Evolutionary conservation across 2,888 invertebrate genomes (phyloP).

Genomic region (Netelia fuscicornis): DNA sequence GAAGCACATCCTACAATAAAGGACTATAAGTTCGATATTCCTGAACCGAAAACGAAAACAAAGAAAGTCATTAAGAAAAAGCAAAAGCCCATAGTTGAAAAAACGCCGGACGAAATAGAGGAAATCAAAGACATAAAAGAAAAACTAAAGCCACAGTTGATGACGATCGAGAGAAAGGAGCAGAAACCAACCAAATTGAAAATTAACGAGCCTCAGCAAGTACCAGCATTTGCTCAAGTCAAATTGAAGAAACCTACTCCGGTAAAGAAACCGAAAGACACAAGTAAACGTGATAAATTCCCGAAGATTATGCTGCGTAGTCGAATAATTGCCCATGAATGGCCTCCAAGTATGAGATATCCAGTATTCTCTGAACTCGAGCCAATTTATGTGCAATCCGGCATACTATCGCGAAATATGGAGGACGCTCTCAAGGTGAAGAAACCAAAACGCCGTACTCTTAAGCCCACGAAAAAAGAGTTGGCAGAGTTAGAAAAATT

Average conservation of each 20-base stretch:
- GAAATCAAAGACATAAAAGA: conserved; percentile 73
- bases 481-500: conserved; percentile 84
- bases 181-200: conserved; percentile 87
- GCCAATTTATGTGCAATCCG: conserved; percentile 84
- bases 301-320: conserved; percentile 85
- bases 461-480: conserved; percentile 84
- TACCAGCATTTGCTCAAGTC: conserved; percentile 88
- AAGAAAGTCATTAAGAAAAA: conserved; percentile 71
- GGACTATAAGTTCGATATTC: conserved; percentile 65
- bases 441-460: conserved; percentile 84
- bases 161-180: conserved; percentile 87
- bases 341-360: conserved; percentile 84
- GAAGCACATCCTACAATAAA: conserved; percentile 71
- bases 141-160: conserved; percentile 80
- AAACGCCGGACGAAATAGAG: conserved; percentile 59
- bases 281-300: conserved; percentile 80
- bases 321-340: conserved; percentile 83
- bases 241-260: conserved; percentile 88
- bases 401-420: conserved; percentile 85
- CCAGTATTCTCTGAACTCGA: conserved; percentile 82
- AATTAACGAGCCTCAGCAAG: conserved; percentile 86
- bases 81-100: conserved; percentile 77
- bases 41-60: conserved; percentile 69
- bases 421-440: conserved; percentile 85
- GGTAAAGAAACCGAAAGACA: conserved; percentile 78